Evolutionary conservation across 1,140 invertebrate species (phyloP), one percentile per base, ranked within the genome.

Genomic region (Eurosta solidaginis): DNA sequence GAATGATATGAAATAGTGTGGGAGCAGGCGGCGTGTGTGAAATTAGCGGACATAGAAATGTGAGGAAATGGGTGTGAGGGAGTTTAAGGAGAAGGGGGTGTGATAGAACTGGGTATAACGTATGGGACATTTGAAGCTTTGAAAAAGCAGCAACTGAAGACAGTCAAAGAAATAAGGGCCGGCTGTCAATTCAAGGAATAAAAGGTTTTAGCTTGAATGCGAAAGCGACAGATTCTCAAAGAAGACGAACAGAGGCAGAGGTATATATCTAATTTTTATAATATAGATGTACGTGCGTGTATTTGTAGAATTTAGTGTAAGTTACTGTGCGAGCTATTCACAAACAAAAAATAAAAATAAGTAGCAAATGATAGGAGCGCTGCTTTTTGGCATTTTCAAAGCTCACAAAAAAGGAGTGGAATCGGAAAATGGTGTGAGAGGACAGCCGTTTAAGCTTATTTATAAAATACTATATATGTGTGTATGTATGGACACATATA

Each of bases 141-240:
- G 4, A 47, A 9, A 20, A 20, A n/a, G 22, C 6, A 36, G 40
- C 5, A 42, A 68, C 59, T 68, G 59, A 68, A 29, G 22, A 33
- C 33, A 10, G 59, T 20, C 22, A 68, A 40, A 63, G 59, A 40
- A 74, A 74, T n/a, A n/a, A n/a, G n/a, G 29, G 52, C 3, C 10
- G 49, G 27, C 45, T 77, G 59, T 77, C 76, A 77, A 77, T 68
- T 77, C 76, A 68, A 78, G 40, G 54, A 75, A 76, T 36, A 76
- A 63, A 75, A 63, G 68, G 59, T 49, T 25, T 52, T 36, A 20
- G 45, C 33, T 14, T 68, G 59, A 40, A 40, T n/a, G 59, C 33
- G 6, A 40, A 40, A 20, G 7, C 7, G 22, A 54, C 22, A 54
- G 27, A 54, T 17, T n/a, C n/a, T 2, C 6, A 27, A 22, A 40